Conservation (phyloP, 1,140 invertebrate species). For the Sycobia sp. region DNA sequence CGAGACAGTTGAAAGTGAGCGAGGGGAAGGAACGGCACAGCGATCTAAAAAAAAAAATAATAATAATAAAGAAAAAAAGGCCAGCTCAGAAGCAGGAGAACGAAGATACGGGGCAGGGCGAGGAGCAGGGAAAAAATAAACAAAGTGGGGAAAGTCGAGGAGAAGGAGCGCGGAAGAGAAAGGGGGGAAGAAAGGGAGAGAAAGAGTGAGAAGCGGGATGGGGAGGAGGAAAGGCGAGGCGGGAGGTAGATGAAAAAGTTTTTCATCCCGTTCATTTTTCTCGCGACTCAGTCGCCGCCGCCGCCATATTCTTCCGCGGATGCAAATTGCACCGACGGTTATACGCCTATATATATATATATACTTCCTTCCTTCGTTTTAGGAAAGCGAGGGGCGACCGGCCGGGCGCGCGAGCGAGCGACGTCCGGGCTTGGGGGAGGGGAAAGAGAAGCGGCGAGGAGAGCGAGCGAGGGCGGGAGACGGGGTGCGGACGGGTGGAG, state of each 20-base stretch:
- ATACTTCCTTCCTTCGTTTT: constrained; percentile 35
- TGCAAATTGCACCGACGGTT: constrained; percentile 41
- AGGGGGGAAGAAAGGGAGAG: neutral
- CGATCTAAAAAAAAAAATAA: no score
- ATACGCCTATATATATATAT: no score
- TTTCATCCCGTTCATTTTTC: constrained; percentile 34
- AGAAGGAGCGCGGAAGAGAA: neutral
- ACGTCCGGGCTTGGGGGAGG: neutral
- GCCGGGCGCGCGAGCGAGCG: neutral
- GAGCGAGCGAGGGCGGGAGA: neutral
- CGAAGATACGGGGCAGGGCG: no score
- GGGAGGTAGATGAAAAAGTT: constrained; percentile 27
- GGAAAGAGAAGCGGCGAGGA: no score
- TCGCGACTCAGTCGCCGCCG: no score
- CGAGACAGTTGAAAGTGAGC: neutral
- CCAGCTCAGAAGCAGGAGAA: no score
- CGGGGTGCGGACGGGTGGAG: no score
- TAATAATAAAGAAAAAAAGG: no score
- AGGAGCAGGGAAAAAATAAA: no score
- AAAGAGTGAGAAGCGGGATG: neutral
- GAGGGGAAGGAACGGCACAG: neutral
- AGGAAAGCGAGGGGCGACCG: neutral
- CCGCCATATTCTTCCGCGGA: constrained; percentile 29
- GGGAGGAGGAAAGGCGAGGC: neutral
- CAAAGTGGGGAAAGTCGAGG: no score